A percentile compares a stretch with the other conserved stretches of the same genome.
Conservation (phyloP, 1,140 invertebrate species). For the Zaprionus taronus region DNA sequence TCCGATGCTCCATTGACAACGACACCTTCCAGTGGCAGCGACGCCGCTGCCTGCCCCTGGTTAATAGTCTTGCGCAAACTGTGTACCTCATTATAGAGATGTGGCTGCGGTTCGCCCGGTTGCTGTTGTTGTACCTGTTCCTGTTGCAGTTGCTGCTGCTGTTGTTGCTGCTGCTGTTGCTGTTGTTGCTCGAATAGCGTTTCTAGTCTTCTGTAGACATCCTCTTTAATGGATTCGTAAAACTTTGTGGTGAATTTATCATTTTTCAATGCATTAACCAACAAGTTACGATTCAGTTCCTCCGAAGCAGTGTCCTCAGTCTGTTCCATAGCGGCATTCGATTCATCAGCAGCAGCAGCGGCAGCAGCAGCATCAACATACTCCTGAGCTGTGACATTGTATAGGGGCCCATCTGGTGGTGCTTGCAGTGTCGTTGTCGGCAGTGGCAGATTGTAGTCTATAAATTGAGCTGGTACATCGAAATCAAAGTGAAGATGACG, state of each 20-base stretch:
- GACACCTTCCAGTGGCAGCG: constrained; percentile 3
- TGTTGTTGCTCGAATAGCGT: constrained; percentile 88
- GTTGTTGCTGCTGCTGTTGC: constrained; percentile 85
- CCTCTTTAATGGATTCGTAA: constrained; percentile 88
- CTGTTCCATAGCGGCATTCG: constrained; percentile 59
- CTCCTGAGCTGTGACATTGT: constrained; percentile 50
- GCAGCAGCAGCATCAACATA: constrained; percentile 24
- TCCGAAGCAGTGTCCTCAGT: constrained; percentile 77
- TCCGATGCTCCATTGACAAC: constrained; percentile 37
- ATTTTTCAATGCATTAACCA: constrained; percentile 81
- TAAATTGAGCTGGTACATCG: constrained; percentile 61
- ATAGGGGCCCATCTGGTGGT: constrained; percentile 28
- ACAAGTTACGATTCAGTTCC: constrained; percentile 78
- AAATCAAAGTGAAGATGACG: constrained; percentile 79
- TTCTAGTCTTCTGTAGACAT: constrained; percentile 89
- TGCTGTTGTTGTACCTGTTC: constrained; percentile 84
- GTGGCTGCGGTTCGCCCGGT: constrained; percentile 29
- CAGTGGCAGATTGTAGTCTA: constrained; percentile 56
- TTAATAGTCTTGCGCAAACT: constrained; percentile 62
- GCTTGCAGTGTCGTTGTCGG: background rate
- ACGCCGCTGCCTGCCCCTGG: constrained; percentile 31
- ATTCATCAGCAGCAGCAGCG: constrained; percentile 40
- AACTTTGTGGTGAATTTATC: constrained; percentile 86
- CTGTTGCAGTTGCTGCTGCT: constrained; percentile 37
- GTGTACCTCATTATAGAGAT: constrained; percentile 51